These are phyloP conservation scores for Etheostoma cragini DNA, from an alignment of 2,113 vertebrate genomes.

Conservation along the genomic window DNA sequence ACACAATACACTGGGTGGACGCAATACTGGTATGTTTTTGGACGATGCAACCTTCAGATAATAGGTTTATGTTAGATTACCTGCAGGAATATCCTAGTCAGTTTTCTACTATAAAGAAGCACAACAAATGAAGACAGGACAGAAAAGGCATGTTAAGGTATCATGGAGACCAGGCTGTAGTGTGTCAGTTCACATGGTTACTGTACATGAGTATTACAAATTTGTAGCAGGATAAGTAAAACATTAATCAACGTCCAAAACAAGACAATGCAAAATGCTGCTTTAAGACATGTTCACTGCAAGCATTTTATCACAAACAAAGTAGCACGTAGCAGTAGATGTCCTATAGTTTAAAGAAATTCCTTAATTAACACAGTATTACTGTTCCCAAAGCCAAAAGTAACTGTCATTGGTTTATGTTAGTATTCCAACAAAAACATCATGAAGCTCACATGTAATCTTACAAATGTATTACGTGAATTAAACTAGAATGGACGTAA, in stretches of 20 bases:
- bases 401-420: not conserved
- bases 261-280: not conserved
- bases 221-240: slow-evolving; percentile 30
- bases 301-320: slow-evolving; percentile 5
- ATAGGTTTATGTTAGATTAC: slow-evolving; percentile 89
- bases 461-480: not conserved
- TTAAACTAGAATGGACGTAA: not conserved
- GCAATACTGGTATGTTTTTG: slow-evolving; percentile 90
- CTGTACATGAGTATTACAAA: slow-evolving; percentile 43
- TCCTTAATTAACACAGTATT: not conserved
- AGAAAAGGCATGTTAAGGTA: slow-evolving; percentile 95
- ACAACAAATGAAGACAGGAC: slow-evolving; percentile 94
- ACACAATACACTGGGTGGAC: slow-evolving; percentile 88
- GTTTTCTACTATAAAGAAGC: slow-evolving; percentile 98
- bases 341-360: not conserved
- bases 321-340: not conserved
- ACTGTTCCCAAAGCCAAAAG: not conserved
- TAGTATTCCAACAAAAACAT: not conserved
- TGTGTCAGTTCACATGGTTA: slow-evolving; percentile 62
- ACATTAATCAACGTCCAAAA: slow-evolving; percentile 13
- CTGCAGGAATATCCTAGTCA: slow-evolving; percentile 97
- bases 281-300: not conserved
- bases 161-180: slow-evolving; percentile 61
- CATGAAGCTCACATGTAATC: not conserved
- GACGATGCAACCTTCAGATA: slow-evolving; percentile 87